A percentile compares a stretch with the other conserved stretches of the same genome.
Evolutionary conservation across 1,140 invertebrate species (phyloP).

Genomic region (Pantala flavescens): DNA sequence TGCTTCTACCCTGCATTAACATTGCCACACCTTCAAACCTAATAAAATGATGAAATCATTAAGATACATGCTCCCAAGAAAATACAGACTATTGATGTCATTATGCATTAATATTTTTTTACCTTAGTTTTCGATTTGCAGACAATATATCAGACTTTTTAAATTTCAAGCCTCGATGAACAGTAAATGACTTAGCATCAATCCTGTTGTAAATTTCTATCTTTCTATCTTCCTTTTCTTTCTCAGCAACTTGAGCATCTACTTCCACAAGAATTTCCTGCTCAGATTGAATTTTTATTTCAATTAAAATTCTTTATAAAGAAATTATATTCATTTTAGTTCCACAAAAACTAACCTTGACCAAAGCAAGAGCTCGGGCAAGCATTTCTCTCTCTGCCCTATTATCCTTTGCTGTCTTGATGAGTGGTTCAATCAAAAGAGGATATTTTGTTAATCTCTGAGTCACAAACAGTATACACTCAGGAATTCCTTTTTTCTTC

Average conservation of each 20-base stretch:
- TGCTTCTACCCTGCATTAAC: conserved; percentile 70
- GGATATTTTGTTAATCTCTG: conserved; percentile 92
- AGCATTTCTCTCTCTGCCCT: conserved; percentile 60
- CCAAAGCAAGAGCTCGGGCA: conserved; percentile 57
- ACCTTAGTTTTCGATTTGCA: conserved; percentile 67
- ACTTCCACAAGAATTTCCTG: conserved; percentile 77
- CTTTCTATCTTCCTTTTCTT: conserved; percentile 77
- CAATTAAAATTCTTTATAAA: background rate
- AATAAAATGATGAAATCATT: conserved; percentile 7
- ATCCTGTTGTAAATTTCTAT: conserved; percentile 87
- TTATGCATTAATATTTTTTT: conserved; percentile 25
- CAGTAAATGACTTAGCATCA: conserved; percentile 81
- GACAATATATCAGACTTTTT: conserved; percentile 88
- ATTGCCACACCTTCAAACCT: conserved; percentile 76
- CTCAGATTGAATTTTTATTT: conserved; percentile 22
- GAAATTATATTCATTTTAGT: background rate
- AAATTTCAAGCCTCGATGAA: conserved; percentile 74
- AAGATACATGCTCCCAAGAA: conserved; percentile 12
- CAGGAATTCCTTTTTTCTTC: conserved; percentile 89
- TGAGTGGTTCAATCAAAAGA: conserved; percentile 77
- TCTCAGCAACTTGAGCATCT: conserved; percentile 82
- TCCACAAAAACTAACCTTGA: conserved; percentile 42
- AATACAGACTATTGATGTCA: conserved; percentile 16
- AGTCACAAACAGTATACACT: conserved; percentile 89
- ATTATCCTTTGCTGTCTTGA: conserved; percentile 79